Percentiles rank a stretch among this genome's conserved stretches.
phyloP scores from a whole-genome alignment of 2,113 vertebrate genomes.

The Pimephales promelas region DNA sequence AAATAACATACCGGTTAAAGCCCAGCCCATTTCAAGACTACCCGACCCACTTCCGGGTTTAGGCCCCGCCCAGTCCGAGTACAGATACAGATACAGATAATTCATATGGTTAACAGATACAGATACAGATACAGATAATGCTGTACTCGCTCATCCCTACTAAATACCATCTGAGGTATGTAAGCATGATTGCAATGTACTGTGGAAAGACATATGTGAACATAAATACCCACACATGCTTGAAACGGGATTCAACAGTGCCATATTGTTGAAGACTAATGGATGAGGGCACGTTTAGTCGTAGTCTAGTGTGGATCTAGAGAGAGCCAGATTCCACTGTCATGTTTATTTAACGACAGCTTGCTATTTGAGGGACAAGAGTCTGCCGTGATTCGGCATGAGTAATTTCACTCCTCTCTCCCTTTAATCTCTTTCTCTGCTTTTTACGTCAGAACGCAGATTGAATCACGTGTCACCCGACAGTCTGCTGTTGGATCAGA shows the following conservation, averaged over 20 bases:
- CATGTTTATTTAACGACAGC: conserved; percentile 41
- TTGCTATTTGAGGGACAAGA: conserved; percentile 56
- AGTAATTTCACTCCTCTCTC: conserved; percentile 17
- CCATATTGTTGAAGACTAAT: background rate
- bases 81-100: no score
- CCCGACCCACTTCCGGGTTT: no score
- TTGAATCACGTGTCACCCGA: conserved; percentile 10
- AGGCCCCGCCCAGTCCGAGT: no score
- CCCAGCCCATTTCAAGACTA: no score
- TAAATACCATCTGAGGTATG: background rate
- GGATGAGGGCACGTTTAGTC: background rate
- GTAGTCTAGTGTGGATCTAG: background rate
- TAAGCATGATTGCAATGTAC: background rate
- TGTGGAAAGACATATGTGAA: background rate
- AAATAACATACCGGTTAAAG: no score
- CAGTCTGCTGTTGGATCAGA: background rate
- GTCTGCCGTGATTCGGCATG: conserved; percentile 47
- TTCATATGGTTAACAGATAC: no score
- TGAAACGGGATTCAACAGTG: background rate
- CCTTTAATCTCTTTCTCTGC: background rate
- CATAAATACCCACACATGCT: background rate
- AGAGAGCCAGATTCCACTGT: background rate
- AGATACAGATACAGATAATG: no score
- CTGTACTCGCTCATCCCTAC: no score
- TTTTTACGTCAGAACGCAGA: background rate